Conservation (phyloP, 2,797 vertebrate genomes). For the Centropyge bicolor region DNA sequence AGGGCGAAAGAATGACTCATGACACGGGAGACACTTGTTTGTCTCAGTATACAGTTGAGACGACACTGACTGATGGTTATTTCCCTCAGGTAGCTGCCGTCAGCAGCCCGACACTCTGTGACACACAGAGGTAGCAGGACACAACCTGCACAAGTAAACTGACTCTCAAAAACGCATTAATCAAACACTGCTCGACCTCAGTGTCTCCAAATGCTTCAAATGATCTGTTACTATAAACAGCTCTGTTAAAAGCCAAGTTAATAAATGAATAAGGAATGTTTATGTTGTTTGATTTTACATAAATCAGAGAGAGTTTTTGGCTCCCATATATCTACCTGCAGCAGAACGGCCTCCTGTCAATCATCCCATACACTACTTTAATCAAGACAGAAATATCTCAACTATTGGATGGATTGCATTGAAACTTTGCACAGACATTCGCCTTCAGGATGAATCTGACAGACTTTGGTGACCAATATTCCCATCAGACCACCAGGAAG, state of each 20-base stretch:
- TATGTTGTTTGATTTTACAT: neutral
- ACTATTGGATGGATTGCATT: neutral
- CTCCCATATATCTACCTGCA: neutral
- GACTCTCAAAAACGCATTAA: constrained; percentile 62
- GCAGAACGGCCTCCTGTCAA: neutral
- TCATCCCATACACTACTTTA: neutral
- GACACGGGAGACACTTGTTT: constrained; percentile 79
- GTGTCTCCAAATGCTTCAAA: constrained; percentile 6
- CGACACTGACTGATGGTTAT: constrained; percentile 66
- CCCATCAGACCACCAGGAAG: neutral
- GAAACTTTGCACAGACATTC: neutral
- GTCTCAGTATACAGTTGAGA: constrained; percentile 52
- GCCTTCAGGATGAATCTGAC: neutral
- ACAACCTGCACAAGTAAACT: constrained; percentile 23
- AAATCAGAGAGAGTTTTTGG: neutral
- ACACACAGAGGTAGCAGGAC: constrained; percentile 14
- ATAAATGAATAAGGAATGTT: constrained; percentile 13
- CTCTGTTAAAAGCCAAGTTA: neutral
- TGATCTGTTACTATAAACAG: neutral
- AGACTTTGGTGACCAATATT: neutral
- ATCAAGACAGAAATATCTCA: neutral
- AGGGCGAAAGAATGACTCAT: constrained; percentile 73
- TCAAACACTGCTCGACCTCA: constrained; percentile 1
- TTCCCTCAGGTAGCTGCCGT: constrained; percentile 78
- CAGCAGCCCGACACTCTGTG: neutral